These are phyloP conservation scores for Hedychridium roseum DNA, from an alignment of 2,888 invertebrate genomes.

Conservation along the genomic window DNA sequence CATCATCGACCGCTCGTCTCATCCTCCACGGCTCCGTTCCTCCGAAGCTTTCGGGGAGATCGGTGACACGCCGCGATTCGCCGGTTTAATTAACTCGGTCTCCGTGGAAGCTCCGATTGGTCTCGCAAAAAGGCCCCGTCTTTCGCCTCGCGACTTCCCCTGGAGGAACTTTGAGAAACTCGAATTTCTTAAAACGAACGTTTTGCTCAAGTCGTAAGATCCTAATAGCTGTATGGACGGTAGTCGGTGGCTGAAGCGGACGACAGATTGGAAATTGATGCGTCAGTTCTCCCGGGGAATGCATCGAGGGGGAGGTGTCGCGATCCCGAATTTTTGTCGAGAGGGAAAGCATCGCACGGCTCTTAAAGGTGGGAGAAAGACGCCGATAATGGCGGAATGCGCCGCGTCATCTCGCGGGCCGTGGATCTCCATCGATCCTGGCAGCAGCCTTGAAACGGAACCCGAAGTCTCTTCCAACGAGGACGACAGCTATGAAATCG, in stretches of 20 bases:
- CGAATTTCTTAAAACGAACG: no score
- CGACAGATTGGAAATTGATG: conserved; percentile 40
- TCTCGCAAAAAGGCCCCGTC: no score
- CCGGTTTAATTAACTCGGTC: conserved; percentile 13
- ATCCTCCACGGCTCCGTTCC: conserved; percentile 26
- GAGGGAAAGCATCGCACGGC: conserved; percentile 44
- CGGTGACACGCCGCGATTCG: background rate
- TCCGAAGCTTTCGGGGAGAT: conserved; percentile 10
- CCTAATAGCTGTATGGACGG: no score
- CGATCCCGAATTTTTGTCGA: conserved; percentile 49
- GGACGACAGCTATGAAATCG: conserved; percentile 60
- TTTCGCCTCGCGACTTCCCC: no score
- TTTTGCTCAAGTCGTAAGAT: no score
- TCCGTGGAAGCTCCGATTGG: no score
- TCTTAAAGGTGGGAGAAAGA: conserved; percentile 34
- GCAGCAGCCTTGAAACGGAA: conserved; percentile 51
- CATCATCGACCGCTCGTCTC: no score
- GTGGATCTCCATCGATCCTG: conserved; percentile 39
- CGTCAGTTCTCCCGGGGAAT: conserved; percentile 33
- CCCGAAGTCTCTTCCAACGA: conserved; percentile 38
- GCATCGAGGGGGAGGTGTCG: conserved; percentile 44
- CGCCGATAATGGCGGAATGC: conserved; percentile 47
- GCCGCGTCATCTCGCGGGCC: conserved; percentile 51
- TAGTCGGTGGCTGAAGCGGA: no score
- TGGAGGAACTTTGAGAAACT: no score